Conservation (phyloP, 2,113 vertebrate species). For the Hystrix cristata region DNA sequence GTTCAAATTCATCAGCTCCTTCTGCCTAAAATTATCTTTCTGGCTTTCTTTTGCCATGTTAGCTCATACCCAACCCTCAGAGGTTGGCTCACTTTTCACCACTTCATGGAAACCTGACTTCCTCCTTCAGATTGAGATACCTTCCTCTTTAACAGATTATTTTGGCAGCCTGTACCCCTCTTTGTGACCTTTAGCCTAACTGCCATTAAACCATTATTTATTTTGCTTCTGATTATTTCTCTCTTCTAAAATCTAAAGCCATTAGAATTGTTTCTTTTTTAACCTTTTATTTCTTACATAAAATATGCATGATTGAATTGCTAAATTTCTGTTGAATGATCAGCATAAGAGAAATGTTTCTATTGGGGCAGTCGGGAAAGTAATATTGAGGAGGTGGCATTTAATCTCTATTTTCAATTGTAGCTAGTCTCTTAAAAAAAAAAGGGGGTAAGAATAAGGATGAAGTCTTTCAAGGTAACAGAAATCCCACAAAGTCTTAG, state of each 20-base stretch:
- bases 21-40: neutral
- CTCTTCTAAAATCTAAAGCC: neutral
- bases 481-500: neutral
- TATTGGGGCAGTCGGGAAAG: neutral
- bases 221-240: neutral
- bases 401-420: neutral
- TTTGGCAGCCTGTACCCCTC: neutral
- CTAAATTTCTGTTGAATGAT: slow-evolving; percentile 4
- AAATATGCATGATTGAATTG: neutral
- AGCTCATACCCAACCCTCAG: neutral
- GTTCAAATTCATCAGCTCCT: neutral
- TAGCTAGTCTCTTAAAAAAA: neutral
- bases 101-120: neutral
- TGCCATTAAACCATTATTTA: neutral
- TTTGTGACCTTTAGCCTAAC: neutral
- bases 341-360: neutral
- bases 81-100: neutral
- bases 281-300: neutral
- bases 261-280: neutral
- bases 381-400: neutral
- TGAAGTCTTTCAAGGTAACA: neutral
- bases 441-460: accelerated
- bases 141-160: neutral
- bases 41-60: neutral
- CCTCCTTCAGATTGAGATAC: neutral